Evolutionary conservation across 2,113 vertebrate genomes (phyloP).

Genomic region (Brachyhypopomus gauderio): DNA sequence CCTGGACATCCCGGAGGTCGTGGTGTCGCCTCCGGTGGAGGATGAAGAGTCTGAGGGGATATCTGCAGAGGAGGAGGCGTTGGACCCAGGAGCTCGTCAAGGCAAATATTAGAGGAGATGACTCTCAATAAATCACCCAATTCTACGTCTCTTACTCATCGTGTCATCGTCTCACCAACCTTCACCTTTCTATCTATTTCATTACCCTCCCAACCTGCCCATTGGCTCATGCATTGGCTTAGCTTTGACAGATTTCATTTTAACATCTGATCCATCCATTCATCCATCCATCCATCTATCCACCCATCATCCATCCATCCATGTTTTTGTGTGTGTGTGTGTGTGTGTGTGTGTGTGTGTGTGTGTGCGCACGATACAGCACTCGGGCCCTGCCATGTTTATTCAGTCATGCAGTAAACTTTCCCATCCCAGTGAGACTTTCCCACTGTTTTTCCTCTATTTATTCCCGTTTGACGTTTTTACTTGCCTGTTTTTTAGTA

Average conservation of each 20-base stretch:
- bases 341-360: not conserved
- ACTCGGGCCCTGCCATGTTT: not conserved
- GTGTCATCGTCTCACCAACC: too few relatives aligned
- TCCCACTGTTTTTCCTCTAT: constrained; percentile 24
- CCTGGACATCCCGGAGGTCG: constrained; percentile 82
- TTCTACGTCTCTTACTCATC: not conserved
- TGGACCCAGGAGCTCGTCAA: constrained; percentile 53
- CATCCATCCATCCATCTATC: not conserved
- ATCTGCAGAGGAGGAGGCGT: constrained; percentile 64
- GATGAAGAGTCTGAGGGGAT: constrained; percentile 61
- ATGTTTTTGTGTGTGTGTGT: not conserved
- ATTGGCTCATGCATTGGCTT: not conserved
- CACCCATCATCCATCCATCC: not conserved
- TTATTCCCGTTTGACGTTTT: not conserved
- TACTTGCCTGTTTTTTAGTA: not conserved
- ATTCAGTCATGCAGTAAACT: constrained; percentile 22
- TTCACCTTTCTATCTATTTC: not conserved
- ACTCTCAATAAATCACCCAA: not conserved
- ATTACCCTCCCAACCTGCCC: not conserved
- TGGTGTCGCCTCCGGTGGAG: constrained; percentile 86
- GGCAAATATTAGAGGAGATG: constrained; percentile 16
- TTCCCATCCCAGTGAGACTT: constrained; percentile 12
- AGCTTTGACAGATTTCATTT: not conserved
- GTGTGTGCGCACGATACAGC: not conserved
- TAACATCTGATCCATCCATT: not conserved